Evolutionary conservation across 1,140 invertebrate species (phyloP), one percentile per base, ranked within the genome.

Genomic region (Lasioglossum albipes): DNA sequence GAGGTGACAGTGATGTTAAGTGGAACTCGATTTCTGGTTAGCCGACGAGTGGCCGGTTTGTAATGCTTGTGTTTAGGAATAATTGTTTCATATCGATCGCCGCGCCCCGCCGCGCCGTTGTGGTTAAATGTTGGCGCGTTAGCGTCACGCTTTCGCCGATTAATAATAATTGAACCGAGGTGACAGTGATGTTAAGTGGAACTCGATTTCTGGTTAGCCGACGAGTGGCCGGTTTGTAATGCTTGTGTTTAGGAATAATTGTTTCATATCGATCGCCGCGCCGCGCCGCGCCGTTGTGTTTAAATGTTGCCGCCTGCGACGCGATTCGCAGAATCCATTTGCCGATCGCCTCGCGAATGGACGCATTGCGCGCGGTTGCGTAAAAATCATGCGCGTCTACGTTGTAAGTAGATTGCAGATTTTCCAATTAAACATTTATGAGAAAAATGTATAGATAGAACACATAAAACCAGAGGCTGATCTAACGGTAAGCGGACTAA

Each of bases 11-110:
- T 36, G 31, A 41, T 65, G 31, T 20, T 65, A 65, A 65, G 62
- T 65, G 62, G 62, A 65, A 65, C 62, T 41, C 62, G 31, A 65
- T 65, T 65, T 41, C 31, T 27, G 7, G 62, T 64, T 36, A 64
- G 61, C 61, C 61, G 27, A 64, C 13, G 61, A 64, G 61, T 31
- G 61, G 27, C 22, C 61, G 27, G 31, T 64, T 64, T 64, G 27
- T 64, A 64, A 64, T 65, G 59, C n/a, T 61, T 36, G 62, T 16
- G 20, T 36, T 16, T 41, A n/a, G 20, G 57, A n/a, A 59, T 59
- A 59, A 59, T 59, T 59, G 57, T 59, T 59, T 59, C 20, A 59
- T 59, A 59, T 59, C 18, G n/a, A 59, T n/a, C 57, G 57, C 6
- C n/a, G 20, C n/a, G n/a, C n/a, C n/a, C n/a, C n/a, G n/a, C n/a